A percentile compares a stretch with the other conserved stretches of the same genome.
Evolutionary conservation across 1,140 invertebrate species (phyloP).

Genomic region (Heliothis virescens): DNA sequence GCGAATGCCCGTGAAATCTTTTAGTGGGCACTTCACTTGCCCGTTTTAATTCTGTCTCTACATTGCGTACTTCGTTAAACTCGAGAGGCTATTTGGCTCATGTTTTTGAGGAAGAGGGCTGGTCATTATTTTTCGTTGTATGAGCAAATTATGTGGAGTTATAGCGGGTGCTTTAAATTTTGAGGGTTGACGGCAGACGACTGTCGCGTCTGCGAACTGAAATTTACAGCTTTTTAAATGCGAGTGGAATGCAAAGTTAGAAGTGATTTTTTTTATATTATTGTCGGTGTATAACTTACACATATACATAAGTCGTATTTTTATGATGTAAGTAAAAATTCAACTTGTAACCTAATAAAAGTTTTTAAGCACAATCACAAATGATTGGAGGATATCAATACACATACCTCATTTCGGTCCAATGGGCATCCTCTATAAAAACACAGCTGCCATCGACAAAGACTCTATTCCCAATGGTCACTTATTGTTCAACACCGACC

Average conservation of each 20-base stretch:
- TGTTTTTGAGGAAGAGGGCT: slow-evolving; percentile 46
- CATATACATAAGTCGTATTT: too few species aligned
- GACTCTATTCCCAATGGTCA: slow-evolving; percentile 76
- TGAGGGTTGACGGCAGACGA: slow-evolving; percentile 19
- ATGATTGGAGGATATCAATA: slow-evolving; percentile 42
- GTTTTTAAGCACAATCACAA: slow-evolving; percentile 3
- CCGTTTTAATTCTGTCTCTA: slow-evolving; percentile 81
- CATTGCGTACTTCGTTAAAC: slow-evolving; percentile 80
- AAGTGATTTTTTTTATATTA: slow-evolving; percentile 4
- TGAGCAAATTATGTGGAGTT: slow-evolving; percentile 29
- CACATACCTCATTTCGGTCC: slow-evolving; percentile 65
- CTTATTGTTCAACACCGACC: slow-evolving; percentile 76
- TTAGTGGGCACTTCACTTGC: slow-evolving; percentile 72
- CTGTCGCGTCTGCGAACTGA: not conserved
- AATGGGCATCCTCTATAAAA: slow-evolving; percentile 75
- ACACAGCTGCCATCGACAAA: slow-evolving; percentile 78
- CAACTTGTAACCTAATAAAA: too few species aligned
- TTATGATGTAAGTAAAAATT: too few species aligned
- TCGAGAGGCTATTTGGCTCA: slow-evolving; percentile 78
- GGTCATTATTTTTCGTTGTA: slow-evolving; percentile 43
- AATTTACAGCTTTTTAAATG: slow-evolving; percentile 16
- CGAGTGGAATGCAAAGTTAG: not conserved
- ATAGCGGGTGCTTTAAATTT: slow-evolving; percentile 11
- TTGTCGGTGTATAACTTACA: too few species aligned
- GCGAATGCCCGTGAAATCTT: slow-evolving; percentile 80